Evolutionary conservation across 2,797 vertebrate genomes (phyloP), one percentile per base, ranked within the genome.

Genomic region (Borostomias antarcticus): DNA sequence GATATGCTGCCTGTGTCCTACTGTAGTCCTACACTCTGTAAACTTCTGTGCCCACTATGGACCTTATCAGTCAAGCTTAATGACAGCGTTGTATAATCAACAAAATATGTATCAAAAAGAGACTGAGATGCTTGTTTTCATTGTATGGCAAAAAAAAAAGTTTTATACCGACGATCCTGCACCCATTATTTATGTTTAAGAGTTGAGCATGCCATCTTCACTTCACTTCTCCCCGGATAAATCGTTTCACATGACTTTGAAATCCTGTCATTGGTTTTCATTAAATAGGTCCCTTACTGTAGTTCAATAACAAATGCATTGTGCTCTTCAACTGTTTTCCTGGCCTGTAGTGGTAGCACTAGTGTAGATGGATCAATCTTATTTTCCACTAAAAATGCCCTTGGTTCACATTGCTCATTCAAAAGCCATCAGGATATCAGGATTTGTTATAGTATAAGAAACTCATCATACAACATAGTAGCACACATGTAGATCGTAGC

Each of bases 11-110:
- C 17, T 9, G 51, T 60, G 30, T 60, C 66, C 8, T 70, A 21
- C 19, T 25, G 21, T 9, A 3, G 47, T 45, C 19, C 47, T 19
- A 21, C 7, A 66, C 64, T 78, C 26, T 29, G 60, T 76, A 78
- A 79, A 79, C 72, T 74, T 58, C 60, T 29, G 17, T 28, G 32
- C 54, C 64, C 0, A 67, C 58, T 15, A 26, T 13, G 66, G 37
- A 56, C 4, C 19, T 58, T 75, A 68, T 62, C 6, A 35, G 71
- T 37, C 54, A 23, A 21, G 21, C 29, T 53, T n/a, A 4, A 17
- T 47, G 29, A 56, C 26, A 58, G 26, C 21, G 15, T 35, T 25
- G 9, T 23, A 9, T 33, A 2, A 30, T 43, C 35, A 26, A 32
- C 58, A 52, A 29, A 52, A 52, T 50, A 21, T 25, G 21, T 9